Conservation (phyloP, 2,113 vertebrate genomes). For the Passerina amoena region DNA sequence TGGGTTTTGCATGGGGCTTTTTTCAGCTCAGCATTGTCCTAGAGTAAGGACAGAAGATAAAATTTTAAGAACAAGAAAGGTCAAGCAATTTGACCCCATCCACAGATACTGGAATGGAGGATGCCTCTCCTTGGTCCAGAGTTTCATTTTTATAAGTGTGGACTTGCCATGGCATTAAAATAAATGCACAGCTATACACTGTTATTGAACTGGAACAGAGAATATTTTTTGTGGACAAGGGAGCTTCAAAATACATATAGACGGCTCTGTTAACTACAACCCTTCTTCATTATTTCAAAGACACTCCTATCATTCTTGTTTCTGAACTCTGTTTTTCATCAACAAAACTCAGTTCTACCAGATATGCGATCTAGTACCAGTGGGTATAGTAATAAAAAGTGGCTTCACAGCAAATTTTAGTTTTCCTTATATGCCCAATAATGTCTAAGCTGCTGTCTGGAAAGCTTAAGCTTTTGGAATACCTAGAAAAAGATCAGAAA, state of each 20-base stretch:
- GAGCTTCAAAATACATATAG: not conserved
- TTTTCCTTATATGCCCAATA: not conserved
- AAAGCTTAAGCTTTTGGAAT: not conserved
- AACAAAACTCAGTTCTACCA: not conserved
- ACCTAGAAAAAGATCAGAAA: not conserved
- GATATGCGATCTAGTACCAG: accelerated
- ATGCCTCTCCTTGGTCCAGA: not conserved
- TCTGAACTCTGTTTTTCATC: not conserved
- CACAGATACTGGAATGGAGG: not conserved
- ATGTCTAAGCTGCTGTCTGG: not conserved
- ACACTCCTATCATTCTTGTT: not conserved
- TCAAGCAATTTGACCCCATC: not conserved
- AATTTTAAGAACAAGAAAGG: not conserved
- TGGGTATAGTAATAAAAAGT: not conserved
- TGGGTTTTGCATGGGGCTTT: accelerated
- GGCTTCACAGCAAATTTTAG: not conserved
- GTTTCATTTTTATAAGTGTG: not conserved
- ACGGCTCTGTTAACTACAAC: not conserved
- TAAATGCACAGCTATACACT: not conserved
- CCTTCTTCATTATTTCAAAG: not conserved
- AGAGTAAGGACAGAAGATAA: not conserved
- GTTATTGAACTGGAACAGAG: not conserved
- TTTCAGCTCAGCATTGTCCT: not conserved
- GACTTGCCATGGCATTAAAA: not conserved
- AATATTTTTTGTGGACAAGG: not conserved